Percentiles rank a stretch among this genome's conserved stretches.
Evolutionary conservation across 2,113 vertebrate genomes (phyloP).

Genomic region (Irena cyanogastra): DNA sequence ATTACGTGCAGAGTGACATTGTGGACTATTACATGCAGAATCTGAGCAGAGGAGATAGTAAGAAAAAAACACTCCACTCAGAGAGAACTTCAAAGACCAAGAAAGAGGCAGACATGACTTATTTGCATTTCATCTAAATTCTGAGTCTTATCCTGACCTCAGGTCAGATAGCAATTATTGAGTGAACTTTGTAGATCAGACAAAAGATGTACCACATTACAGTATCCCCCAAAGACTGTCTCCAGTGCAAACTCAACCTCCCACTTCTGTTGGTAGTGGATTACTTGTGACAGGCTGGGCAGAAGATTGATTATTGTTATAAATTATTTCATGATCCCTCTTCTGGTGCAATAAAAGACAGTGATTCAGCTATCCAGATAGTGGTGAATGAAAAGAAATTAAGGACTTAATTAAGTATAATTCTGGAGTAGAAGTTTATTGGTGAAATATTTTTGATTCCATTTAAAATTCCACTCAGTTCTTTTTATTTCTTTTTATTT

Average conservation of each 20-base stretch:
- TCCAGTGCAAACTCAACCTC: neutral
- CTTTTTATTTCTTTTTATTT: neutral
- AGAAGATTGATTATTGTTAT: neutral
- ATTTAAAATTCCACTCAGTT: neutral
- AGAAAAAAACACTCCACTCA: neutral
- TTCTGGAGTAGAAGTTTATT: neutral
- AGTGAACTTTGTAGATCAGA: neutral
- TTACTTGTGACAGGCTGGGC: neutral
- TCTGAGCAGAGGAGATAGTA: neutral
- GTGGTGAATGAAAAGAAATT: neutral
- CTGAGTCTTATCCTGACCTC: neutral
- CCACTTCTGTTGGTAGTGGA: neutral
- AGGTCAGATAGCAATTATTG: neutral
- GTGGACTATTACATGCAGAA: neutral
- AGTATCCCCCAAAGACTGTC: neutral
- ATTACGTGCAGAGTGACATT: neutral
- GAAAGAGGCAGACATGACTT: neutral
- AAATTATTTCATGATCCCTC: neutral
- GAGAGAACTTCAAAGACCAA: neutral
- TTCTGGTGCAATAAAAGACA: neutral
- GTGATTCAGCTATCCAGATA: neutral
- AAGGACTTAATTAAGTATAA: neutral
- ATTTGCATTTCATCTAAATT: neutral
- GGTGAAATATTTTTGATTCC: neutral
- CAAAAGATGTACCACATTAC: neutral